A percentile compares a stretch with the other conserved stretches of the same genome.
Conservation (phyloP, 1,140 invertebrate species). For the Brachionus angularis region DNA sequence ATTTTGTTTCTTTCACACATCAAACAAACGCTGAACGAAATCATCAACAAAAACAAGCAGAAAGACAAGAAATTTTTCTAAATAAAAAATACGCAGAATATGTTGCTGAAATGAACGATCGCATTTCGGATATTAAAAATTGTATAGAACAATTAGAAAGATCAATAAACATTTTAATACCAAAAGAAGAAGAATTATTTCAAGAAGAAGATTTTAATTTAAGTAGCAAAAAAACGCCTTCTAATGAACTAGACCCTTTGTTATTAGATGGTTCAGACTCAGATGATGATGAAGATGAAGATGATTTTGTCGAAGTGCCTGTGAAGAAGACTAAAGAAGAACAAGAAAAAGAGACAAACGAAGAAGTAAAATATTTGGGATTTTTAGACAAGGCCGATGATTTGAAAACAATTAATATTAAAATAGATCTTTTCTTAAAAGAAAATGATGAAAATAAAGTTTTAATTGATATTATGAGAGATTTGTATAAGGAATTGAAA, state of each 20-base stretch:
- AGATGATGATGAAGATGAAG: constrained; percentile 48
- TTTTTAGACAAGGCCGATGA: constrained; percentile 2
- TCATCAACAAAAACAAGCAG: constrained; percentile 20
- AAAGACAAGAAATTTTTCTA: constrained; percentile 20
- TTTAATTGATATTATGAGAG: constrained; percentile 49
- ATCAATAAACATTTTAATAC: constrained; percentile 57
- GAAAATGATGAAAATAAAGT: constrained; percentile 47
- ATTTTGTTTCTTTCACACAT: constrained; percentile 41
- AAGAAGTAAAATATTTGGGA: constrained; percentile 13
- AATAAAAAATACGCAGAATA: constrained; percentile 26
- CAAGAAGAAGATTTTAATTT: constrained; percentile 47
- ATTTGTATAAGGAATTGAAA: constrained; percentile 48
- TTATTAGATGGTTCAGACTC: not conserved
- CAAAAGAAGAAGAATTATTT: constrained; percentile 51
- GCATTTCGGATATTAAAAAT: constrained; percentile 48
- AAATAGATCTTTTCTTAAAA: constrained; percentile 29
- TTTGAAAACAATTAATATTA: constrained; percentile 26
- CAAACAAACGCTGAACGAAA: constrained; percentile 3
- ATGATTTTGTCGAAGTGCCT: constrained; percentile 54
- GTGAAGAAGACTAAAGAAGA: constrained; percentile 46
- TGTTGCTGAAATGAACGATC: constrained; percentile 4
- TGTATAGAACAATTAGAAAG: constrained; percentile 54
- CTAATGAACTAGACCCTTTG: not conserved
- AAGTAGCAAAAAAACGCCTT: not conserved
- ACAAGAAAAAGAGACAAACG: not conserved